Evolutionary conservation across 2,797 vertebrate species (phyloP).

Genomic region (Sebastes minor): DNA sequence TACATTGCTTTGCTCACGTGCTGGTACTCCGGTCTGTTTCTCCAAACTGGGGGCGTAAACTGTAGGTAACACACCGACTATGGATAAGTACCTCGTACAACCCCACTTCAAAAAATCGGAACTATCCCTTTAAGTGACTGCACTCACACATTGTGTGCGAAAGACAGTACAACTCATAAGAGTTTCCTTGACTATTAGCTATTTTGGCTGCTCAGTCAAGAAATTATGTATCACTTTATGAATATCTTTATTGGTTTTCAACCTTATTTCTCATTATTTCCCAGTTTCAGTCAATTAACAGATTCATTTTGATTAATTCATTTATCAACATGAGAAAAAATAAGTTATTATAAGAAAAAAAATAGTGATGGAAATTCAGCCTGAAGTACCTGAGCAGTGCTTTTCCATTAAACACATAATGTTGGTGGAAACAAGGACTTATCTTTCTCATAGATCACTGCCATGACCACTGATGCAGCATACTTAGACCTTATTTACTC

Average conservation of each 20-base stretch:
- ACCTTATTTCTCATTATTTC: neutral
- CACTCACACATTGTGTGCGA: neutral
- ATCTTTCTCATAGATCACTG: slow-evolving; percentile 5
- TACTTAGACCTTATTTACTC: slow-evolving; percentile 25
- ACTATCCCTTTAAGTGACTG: neutral
- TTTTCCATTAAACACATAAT: neutral
- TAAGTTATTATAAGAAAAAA: neutral
- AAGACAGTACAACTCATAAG: too few relatives aligned
- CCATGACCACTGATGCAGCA: neutral
- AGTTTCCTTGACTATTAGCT: neutral
- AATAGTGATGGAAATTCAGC: neutral
- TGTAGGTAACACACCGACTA: too few relatives aligned
- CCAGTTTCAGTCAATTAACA: neutral
- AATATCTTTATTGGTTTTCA: neutral
- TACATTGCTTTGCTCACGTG: too few relatives aligned
- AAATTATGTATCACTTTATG: neutral
- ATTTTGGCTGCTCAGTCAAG: neutral
- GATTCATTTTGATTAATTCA: neutral
- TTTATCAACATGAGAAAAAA: neutral
- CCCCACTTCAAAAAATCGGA: too few relatives aligned
- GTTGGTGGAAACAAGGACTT: neutral
- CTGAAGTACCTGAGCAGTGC: neutral
- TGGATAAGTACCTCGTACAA: too few relatives aligned
- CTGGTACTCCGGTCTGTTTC: too few relatives aligned
- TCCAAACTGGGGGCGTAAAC: too few relatives aligned